A percentile compares a stretch with the other conserved stretches of the same genome.
Conservation (phyloP, 1,140 invertebrate genomes). For the Pogonomyrmex barbatus region DNA sequence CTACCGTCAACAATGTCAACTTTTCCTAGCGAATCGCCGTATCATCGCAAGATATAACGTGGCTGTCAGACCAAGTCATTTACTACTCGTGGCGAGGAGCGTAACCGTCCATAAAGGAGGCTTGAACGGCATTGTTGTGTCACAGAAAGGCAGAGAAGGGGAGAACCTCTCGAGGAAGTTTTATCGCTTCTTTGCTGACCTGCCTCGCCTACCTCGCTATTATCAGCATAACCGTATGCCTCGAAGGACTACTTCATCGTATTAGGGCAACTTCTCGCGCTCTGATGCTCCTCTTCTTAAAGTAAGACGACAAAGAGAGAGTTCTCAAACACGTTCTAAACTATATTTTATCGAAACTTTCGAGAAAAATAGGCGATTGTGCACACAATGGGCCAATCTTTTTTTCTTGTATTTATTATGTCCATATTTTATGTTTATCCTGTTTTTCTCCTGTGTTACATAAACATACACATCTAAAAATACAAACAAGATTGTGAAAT, state of each 20-base stretch:
- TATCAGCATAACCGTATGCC: slow-evolving; percentile 72
- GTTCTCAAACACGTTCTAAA: slow-evolving; percentile 17
- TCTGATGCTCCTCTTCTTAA: slow-evolving; percentile 44
- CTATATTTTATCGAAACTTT: slow-evolving; percentile 20
- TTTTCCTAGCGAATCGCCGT: slow-evolving; percentile 60
- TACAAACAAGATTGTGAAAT: not conserved
- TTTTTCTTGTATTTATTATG: not conserved
- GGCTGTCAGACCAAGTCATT: slow-evolving; percentile 71
- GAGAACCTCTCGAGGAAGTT: slow-evolving; percentile 76
- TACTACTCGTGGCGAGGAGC: slow-evolving; percentile 66
- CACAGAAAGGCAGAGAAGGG: slow-evolving; percentile 57
- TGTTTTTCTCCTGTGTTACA: not conserved
- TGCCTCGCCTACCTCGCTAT: slow-evolving; percentile 70
- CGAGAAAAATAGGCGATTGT: not conserved
- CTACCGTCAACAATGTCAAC: slow-evolving; percentile 51
- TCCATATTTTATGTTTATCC: not conserved
- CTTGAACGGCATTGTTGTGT: slow-evolving; percentile 75
- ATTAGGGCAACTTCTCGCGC: slow-evolving; percentile 71
- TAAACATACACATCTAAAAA: not conserved
- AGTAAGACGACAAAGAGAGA: slow-evolving; percentile 42
- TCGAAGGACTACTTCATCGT: slow-evolving; percentile 65
- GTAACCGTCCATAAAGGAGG: slow-evolving; percentile 71
- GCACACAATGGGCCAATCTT: not conserved
- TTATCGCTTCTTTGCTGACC: slow-evolving; percentile 80
- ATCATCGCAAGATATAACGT: slow-evolving; percentile 53